Conservation (phyloP, 2,888 invertebrate species). For the Rutpela maculata region DNA sequence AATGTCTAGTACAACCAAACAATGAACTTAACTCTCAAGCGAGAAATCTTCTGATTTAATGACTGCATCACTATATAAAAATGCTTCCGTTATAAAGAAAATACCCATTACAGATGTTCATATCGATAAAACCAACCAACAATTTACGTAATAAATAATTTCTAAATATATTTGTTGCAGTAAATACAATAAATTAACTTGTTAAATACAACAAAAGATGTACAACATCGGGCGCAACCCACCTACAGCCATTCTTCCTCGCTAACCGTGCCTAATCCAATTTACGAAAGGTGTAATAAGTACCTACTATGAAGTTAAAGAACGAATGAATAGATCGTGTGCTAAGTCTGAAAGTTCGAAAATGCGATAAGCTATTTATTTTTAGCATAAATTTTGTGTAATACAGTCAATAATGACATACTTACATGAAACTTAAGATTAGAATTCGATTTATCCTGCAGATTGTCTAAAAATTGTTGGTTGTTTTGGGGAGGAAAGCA, state of each 20-base stretch:
- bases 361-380: not conserved
- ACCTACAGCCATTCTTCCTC: conserved; percentile 15
- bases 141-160: not conserved
- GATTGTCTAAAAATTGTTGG: no score
- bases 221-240: conserved; percentile 13
- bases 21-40: no score
- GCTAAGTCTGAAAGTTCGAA: not conserved
- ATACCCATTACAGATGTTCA: not conserved
- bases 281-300: conserved; percentile 24
- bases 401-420: no score
- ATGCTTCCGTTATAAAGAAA: not conserved
- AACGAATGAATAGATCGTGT: not conserved
- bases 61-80: not conserved
- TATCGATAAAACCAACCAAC: not conserved
- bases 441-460: no score
- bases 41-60: no score
- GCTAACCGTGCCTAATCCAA: conserved; percentile 23
- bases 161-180: not conserved
- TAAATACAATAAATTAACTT: conserved; percentile 14
- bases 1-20: no score
- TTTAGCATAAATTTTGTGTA: not conserved
- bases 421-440: no score
- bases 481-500: no score
- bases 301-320: not conserved
- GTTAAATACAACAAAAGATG: conserved; percentile 22